Conservation (phyloP, 2,797 vertebrate genomes). For the Amphiprion clarkii region DNA sequence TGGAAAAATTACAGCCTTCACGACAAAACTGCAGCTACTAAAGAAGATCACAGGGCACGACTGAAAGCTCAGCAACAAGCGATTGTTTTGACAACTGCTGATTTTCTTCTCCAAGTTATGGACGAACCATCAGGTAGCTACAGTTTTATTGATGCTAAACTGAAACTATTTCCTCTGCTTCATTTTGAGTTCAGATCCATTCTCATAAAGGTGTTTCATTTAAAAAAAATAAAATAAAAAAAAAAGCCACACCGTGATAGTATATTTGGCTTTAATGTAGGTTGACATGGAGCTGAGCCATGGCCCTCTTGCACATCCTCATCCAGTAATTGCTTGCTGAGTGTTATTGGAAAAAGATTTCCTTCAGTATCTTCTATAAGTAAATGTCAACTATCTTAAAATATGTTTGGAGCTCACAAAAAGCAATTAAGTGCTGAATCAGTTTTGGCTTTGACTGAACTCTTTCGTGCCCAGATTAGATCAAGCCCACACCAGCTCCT, state of each 20-base stretch:
- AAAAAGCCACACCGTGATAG: no score
- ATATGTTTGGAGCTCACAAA: neutral
- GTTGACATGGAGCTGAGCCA: neutral
- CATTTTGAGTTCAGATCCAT: neutral
- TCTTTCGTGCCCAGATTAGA: slow-evolving; percentile 3
- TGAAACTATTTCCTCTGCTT: neutral
- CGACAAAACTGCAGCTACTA: neutral
- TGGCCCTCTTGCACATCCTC: slow-evolving; percentile 17
- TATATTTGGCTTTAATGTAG: neutral
- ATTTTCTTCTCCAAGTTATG: neutral
- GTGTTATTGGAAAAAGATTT: slow-evolving; percentile 24
- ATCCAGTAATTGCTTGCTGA: slow-evolving; percentile 15
- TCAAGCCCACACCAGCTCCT: neutral
- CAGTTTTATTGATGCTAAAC: neutral
- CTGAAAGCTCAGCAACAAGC: slow-evolving; percentile 11
- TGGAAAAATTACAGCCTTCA: neutral
- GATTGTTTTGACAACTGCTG: neutral
- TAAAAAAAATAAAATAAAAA: no score
- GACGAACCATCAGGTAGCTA: neutral
- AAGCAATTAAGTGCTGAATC: slow-evolving; percentile 5
- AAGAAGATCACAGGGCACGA: slow-evolving; percentile 2
- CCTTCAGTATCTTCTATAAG: slow-evolving; percentile 26
- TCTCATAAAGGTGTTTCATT: no score
- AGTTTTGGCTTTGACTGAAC: neutral
- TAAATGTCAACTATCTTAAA: slow-evolving; percentile 31